phyloP scores from a whole-genome alignment of 2,113 vertebrate genomes.

The Scophthalmus maximus region DNA sequence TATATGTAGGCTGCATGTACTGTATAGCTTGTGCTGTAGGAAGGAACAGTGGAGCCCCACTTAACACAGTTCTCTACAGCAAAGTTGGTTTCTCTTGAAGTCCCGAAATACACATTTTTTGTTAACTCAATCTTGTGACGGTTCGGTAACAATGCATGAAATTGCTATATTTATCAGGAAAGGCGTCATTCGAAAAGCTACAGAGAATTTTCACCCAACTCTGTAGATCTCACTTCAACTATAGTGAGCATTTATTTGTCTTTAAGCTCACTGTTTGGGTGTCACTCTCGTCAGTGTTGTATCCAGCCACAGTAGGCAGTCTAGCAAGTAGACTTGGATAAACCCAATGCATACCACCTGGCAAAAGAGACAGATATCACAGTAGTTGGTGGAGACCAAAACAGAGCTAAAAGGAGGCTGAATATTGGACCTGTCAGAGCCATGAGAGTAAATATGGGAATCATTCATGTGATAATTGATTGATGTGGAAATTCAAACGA shows the following conservation, averaged over 20 bases:
- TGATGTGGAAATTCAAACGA: neutral
- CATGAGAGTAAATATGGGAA: too few relatives aligned
- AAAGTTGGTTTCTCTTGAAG: too few relatives aligned
- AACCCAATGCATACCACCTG: neutral
- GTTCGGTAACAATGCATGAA: neutral
- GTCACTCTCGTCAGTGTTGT: neutral
- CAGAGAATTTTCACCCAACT: neutral
- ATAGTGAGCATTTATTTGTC: neutral
- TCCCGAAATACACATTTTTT: too few relatives aligned
- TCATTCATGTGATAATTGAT: too few relatives aligned
- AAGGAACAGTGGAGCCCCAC: too few relatives aligned
- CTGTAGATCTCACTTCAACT: neutral
- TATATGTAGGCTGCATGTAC: too few relatives aligned
- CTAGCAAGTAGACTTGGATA: neutral
- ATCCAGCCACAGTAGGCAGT: neutral
- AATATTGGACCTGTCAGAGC: neutral
- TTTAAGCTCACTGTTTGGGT: neutral
- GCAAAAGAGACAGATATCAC: neutral
- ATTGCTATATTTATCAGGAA: neutral
- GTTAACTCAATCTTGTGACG: neutral
- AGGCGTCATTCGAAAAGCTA: too few relatives aligned
- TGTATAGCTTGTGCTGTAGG: too few relatives aligned
- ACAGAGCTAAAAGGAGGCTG: neutral
- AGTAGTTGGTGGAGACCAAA: neutral
- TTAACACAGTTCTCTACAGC: too few relatives aligned